phyloP scores from a whole-genome alignment of 2,797 vertebrate species.

The Echiichthys vipera region DNA sequence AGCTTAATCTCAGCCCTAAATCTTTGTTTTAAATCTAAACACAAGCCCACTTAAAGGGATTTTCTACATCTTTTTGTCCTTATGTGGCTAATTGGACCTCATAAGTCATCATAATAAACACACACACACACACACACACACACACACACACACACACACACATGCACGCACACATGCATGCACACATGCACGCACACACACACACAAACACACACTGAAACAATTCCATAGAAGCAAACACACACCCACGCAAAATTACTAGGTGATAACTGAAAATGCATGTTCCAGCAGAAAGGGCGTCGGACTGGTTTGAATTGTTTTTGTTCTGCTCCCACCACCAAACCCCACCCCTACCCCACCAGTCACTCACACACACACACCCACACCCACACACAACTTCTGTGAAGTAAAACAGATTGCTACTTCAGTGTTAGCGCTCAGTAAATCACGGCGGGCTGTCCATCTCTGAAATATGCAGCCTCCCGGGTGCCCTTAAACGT shows the following conservation, averaged over 20 bases:
- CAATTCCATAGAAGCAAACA: not conserved
- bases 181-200: too few species aligned
- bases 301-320: not conserved
- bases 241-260: not conserved
- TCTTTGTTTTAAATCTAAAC: not conserved
- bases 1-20: not conserved
- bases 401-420: conserved; percentile 49
- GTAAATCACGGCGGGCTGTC: conserved; percentile 53
- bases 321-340: conserved; percentile 12
- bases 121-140: not conserved
- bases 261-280: conserved; percentile 8
- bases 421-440: conserved; percentile 21
- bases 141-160: not conserved
- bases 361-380: not conserved
- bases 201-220: not conserved
- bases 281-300: not conserved
- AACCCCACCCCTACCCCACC: too few species aligned
- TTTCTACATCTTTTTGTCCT: not conserved
- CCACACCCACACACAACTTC: conserved; percentile 6
- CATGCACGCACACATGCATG: not conserved
- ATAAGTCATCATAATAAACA: not conserved
- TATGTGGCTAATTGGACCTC: not conserved
- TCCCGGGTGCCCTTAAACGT: conserved; percentile 85
- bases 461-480: conserved; percentile 84
- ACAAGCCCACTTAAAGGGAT: not conserved